A percentile compares a stretch with the other conserved stretches of the same genome.
phyloP scores from a whole-genome alignment of 2,113 vertebrate species.

The Vulpes ferrilata region DNA sequence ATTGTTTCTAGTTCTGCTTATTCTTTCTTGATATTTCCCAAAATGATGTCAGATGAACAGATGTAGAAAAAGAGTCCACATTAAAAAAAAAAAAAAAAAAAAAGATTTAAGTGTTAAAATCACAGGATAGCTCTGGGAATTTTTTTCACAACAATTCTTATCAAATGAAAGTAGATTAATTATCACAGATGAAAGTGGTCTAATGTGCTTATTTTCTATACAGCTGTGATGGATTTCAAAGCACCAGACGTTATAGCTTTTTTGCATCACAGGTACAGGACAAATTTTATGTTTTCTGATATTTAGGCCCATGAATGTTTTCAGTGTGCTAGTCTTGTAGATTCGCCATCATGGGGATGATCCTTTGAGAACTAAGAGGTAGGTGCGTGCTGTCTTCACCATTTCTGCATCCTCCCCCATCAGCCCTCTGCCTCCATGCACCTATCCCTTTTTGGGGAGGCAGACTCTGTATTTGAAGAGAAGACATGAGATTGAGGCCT shows the following conservation, averaged over 20 bases:
- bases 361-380: neutral
- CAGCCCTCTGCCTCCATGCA: fast-evolving
- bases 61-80: neutral
- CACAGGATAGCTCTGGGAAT: neutral
- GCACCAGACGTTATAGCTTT: neutral
- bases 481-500: neutral
- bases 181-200: neutral
- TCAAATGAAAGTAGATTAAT: constrained; percentile 46
- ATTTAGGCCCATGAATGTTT: neutral
- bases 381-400: neutral
- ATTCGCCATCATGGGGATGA: too few relatives aligned
- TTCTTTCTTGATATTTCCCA: constrained; percentile 40
- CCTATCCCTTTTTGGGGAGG: neutral
- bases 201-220: constrained; percentile 6
- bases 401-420: neutral
- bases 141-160: constrained; percentile 44
- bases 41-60: constrained; percentile 47
- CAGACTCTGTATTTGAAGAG: neutral
- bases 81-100: neutral
- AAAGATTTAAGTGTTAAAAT: constrained; percentile 38
- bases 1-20: constrained; percentile 27
- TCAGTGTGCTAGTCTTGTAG: neutral
- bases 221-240: neutral
- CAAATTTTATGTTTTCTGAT: neutral
- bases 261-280: neutral